A percentile compares a stretch with the other conserved stretches of the same genome.
phyloP scores from a whole-genome alignment of 2,113 vertebrate genomes.

The Nyctibius bracteatus region DNA sequence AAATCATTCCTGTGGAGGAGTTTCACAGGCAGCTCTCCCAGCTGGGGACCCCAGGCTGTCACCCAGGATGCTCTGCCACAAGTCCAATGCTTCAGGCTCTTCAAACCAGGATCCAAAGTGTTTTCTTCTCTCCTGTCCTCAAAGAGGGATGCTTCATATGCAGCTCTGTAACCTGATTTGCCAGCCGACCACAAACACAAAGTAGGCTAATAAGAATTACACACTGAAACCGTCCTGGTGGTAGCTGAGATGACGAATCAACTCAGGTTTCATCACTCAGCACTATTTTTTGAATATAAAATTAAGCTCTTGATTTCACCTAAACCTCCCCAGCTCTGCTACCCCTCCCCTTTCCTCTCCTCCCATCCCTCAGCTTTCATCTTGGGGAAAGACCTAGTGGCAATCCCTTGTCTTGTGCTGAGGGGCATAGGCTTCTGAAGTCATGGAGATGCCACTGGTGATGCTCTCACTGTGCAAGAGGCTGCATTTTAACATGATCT shows the following conservation, averaged over 20 bases:
- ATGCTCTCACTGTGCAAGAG: background rate
- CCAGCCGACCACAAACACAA: background rate
- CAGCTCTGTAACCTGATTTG: background rate
- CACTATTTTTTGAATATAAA: background rate
- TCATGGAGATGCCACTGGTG: background rate
- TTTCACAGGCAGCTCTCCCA: background rate
- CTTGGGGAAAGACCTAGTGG: background rate
- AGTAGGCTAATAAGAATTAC: background rate
- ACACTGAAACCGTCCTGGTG: background rate
- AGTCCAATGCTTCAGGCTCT: background rate
- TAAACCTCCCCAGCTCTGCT: background rate
- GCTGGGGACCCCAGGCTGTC: background rate
- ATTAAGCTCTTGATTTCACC: background rate
- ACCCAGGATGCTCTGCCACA: background rate
- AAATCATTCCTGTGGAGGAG: background rate
- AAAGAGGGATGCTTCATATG: background rate
- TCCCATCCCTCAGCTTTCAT: background rate
- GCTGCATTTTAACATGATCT: background rate
- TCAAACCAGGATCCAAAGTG: background rate
- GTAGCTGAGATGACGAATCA: background rate
- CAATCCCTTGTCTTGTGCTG: background rate
- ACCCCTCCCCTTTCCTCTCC: background rate
- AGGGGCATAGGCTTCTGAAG: background rate
- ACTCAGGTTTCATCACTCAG: background rate
- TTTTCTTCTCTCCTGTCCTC: background rate